Conservation (phyloP, 2,113 vertebrate species). For the Nothoprocta pentlandii region DNA sequence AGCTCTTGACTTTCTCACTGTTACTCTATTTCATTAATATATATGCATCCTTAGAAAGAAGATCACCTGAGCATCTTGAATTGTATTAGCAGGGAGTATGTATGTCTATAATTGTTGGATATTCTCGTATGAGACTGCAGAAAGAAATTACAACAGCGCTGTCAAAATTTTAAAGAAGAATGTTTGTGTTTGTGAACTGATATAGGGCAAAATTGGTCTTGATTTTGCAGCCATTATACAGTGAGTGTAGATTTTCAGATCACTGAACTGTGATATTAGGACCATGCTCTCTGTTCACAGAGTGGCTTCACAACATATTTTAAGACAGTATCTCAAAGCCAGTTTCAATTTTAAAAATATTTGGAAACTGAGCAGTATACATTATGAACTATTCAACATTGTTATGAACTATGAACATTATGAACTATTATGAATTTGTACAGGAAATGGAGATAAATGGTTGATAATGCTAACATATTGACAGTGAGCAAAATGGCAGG, state of each 20-base stretch:
- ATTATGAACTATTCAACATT: not conserved
- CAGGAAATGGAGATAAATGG: not conserved
- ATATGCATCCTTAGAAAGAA: not conserved
- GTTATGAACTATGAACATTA: no score
- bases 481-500: not conserved
- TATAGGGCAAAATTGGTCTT: not conserved
- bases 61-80: not conserved
- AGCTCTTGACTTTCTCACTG: not conserved
- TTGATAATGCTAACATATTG: not conserved
- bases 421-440: not conserved
- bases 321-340: not conserved
- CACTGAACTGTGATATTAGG: not conserved
- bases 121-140: not conserved
- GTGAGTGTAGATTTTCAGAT: not conserved
- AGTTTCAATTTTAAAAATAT: not conserved
- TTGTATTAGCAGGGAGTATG: not conserved
- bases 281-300: not conserved
- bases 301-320: not conserved
- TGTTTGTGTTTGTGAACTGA: not conserved
- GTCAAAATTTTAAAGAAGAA: not conserved
- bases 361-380: not conserved
- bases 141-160: not conserved
- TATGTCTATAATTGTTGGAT: not conserved
- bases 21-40: not conserved
- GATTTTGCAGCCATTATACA: not conserved